Percentiles rank a stretch among this genome's conserved stretches.
phyloP scores from a whole-genome alignment of 2,113 vertebrate genomes.

The Hemibagrus wyckioides region DNA sequence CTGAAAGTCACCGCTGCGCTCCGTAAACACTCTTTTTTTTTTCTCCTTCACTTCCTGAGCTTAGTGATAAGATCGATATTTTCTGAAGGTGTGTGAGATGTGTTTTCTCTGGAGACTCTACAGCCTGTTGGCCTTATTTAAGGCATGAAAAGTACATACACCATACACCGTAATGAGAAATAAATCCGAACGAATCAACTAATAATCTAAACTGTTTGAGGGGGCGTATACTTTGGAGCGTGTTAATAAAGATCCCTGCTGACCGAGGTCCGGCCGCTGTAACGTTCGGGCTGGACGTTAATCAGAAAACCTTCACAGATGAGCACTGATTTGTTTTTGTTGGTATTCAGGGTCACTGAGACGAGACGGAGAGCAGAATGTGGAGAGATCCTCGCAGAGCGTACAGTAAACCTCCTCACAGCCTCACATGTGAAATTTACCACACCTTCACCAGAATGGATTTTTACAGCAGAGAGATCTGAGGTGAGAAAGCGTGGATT shows the following conservation, averaged over 20 bases:
- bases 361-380: neutral
- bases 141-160: neutral
- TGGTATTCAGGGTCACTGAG: neutral
- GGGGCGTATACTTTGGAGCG: neutral
- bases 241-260: neutral
- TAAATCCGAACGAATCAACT: neutral
- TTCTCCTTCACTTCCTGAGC: neutral
- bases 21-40: neutral
- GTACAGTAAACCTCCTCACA: constrained; percentile 4
- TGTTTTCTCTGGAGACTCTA: neutral
- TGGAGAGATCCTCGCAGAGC: neutral
- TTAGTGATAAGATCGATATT: neutral
- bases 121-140: neutral
- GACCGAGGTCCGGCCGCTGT: neutral
- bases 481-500: constrained; percentile 56
- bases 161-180: too few species aligned
- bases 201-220: neutral
- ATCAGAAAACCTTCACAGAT: neutral
- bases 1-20: neutral
- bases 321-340: neutral
- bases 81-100: too few species aligned
- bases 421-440: constrained; percentile 72
- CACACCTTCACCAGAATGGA: constrained; percentile 71
- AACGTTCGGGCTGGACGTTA: neutral
- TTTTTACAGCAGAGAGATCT: constrained; percentile 61